Conservation (phyloP, 2,113 vertebrate species). For the Gnathonemus longibarbis region DNA sequence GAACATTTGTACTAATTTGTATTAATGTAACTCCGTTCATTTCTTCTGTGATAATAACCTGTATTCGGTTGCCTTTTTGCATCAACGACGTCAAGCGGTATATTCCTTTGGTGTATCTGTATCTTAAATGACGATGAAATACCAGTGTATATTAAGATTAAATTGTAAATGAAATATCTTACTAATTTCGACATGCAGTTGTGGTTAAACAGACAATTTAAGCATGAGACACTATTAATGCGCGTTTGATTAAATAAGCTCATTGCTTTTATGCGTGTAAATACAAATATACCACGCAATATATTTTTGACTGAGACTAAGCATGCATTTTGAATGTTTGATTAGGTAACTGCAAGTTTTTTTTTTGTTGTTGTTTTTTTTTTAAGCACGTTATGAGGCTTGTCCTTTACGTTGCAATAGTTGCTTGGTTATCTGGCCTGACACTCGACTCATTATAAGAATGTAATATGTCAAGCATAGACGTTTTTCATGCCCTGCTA, state of each 20-base stretch:
- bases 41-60: neutral
- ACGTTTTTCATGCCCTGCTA: constrained; percentile 5
- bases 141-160: neutral
- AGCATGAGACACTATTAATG: neutral
- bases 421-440: neutral
- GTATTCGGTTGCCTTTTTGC: neutral
- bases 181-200: neutral
- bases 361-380: neutral
- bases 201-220: neutral
- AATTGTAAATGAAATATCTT: neutral
- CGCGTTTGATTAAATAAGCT: neutral
- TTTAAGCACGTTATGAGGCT: neutral
- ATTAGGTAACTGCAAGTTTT: neutral
- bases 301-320: neutral
- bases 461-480: neutral
- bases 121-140: neutral
- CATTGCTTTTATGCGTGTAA: neutral
- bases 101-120: neutral
- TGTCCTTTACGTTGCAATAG: neutral
- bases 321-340: neutral
- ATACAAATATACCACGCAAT: neutral
- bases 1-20: neutral
- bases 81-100: neutral
- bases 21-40: neutral
- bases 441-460: neutral